Evolutionary conservation across 2,888 invertebrate species (phyloP), one percentile per base, ranked within the genome.

Genomic region (Parochlus steinenii): DNA sequence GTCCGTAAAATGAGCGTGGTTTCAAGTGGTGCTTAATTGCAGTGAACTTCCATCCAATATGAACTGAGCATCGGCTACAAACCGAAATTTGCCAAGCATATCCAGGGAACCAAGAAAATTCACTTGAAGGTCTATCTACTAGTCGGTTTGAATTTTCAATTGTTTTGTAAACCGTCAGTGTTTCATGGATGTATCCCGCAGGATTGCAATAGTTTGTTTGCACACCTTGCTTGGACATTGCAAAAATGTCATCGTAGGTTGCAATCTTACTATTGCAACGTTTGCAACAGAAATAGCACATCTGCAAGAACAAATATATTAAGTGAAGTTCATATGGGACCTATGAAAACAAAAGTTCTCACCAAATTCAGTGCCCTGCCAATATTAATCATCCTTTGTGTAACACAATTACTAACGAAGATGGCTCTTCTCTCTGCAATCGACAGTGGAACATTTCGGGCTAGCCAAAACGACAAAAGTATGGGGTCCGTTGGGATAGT

Each of bases 1-100:
- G 56, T 14, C 80, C 82, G 63, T 70, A 83, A 53, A 83, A 83
- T 33, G 62, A 62, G 36, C 61, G 57, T 2, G 83, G 83, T 38
- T 64, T 63, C 33, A 82, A 55, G 43, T 67, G 63, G 23, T 59
- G 58, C 27, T 61, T 54, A 5, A 62, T 61, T 0, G 77, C 74
- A n/a, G 70, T 73, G 50, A 83, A 86, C 46, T 67, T 66, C 86
- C 86, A 86, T 3, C 86, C 86, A 45, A 83, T 62, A 51, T 86
- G 85, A 28, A 57, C 61, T 27, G 57, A 52, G 51, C 86, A 86
- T 15, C 58, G 51, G 33, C 57, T 58, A 49, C 86, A 86, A 39
- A 70, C 63, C 22, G 74, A 71, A 34, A 82, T 76, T 19, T 74
- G 77, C 86, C 86, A 86, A 5, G 75, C 71, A 51, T 83, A 86